These are phyloP conservation scores for Albula glossodonta DNA, from an alignment of 2,113 vertebrate genomes.

Conservation along the genomic window DNA sequence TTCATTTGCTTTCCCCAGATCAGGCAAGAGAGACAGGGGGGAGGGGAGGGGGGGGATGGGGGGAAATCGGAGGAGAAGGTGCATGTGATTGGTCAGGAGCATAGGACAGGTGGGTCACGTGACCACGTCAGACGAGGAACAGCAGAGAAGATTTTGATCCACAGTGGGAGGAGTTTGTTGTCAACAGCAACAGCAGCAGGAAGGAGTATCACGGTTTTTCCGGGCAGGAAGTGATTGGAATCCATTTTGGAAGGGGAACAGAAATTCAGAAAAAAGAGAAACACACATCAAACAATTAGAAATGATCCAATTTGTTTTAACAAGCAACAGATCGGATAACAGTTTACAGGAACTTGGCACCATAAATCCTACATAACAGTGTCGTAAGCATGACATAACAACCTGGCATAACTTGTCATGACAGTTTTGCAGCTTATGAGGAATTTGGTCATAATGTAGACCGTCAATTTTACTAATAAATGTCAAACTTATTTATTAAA, in stretches of 20 bases:
- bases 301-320: constrained; percentile 61
- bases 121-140: constrained; percentile 72
- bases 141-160: constrained; percentile 76
- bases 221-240: constrained; percentile 78
- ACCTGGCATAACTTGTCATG: too few relatives aligned
- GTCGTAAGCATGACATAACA: too few relatives aligned
- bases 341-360: too few relatives aligned
- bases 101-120: constrained; percentile 69
- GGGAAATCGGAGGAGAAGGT: constrained; percentile 63
- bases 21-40: constrained; percentile 73
- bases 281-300: constrained; percentile 77
- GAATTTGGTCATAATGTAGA: too few relatives aligned
- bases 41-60: constrained; percentile 68
- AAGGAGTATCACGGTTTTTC: constrained; percentile 77
- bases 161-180: constrained; percentile 78
- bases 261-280: constrained; percentile 68
- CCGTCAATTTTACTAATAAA: too few relatives aligned
- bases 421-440: too few relatives aligned
- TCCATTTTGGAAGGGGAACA: constrained; percentile 79
- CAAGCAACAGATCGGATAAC: constrained; percentile 23
- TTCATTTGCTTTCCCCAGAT: constrained; percentile 96
- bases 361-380: too few relatives aligned
- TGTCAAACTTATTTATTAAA: too few relatives aligned
- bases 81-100: constrained; percentile 72
- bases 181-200: constrained; percentile 69